Evolutionary conservation across 2,888 invertebrate species (phyloP).

Genomic region (Macrophya alboannulata): DNA sequence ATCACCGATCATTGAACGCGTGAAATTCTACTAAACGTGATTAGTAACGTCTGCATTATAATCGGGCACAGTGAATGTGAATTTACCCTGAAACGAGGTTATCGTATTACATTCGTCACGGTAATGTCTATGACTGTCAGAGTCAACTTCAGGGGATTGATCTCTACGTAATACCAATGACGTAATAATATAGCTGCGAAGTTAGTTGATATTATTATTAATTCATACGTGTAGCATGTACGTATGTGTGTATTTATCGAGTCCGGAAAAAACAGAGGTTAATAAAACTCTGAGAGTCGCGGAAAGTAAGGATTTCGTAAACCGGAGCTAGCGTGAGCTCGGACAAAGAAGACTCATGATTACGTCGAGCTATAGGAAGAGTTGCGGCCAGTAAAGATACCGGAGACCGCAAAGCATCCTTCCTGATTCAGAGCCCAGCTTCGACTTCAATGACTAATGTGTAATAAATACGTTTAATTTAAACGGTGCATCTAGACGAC

Average conservation of each 20-base stretch:
- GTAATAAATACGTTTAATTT: neutral
- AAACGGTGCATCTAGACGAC: neutral
- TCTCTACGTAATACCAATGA: neutral
- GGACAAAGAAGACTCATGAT: neutral
- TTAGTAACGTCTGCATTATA: neutral
- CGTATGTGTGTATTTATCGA: no score
- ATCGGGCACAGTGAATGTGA: neutral
- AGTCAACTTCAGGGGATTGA: neutral
- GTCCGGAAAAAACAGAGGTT: neutral
- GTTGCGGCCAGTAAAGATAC: slow-evolving; percentile 16
- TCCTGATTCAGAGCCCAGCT: slow-evolving; percentile 37
- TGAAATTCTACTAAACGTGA: neutral
- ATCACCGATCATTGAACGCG: neutral
- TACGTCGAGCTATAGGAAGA: neutral
- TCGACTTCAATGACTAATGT: slow-evolving; percentile 12
- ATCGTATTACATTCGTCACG: neutral
- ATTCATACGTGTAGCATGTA: no score
- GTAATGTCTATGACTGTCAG: neutral
- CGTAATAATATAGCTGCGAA: neutral
- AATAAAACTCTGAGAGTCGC: neutral
- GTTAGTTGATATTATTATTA: neutral
- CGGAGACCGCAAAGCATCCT: slow-evolving; percentile 42
- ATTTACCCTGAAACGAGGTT: neutral
- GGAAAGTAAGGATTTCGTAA: slow-evolving; percentile 19
- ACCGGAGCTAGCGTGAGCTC: neutral